Base-by-base conservation (phyloP, 1,140 invertebrate genomes). In the Lycorma delicatula region DNA sequence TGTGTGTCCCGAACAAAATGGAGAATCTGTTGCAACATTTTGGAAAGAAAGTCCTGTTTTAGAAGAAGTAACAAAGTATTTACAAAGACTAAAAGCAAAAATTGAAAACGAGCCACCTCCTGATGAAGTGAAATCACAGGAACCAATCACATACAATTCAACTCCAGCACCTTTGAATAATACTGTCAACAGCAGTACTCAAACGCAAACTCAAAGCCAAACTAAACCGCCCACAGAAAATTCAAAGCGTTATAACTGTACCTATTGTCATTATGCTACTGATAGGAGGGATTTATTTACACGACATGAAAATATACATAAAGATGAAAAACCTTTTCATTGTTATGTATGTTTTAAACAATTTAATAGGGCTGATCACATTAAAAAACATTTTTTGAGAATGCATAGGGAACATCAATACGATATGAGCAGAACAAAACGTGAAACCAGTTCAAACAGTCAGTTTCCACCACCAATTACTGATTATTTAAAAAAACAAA, bases 221-320 rank as follows among this genome's bases (percentile, higher is more conserved):
- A 34, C 47, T 1, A 23, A 27, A 12, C 50, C 52, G 27, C 27
- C 38, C 41, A 56, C 41, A 16, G 16, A 52, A 46, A 58, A 53
- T 22, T 22, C 61, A 9, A 93, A 92, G 73, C 79, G 89, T 11
- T 93, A 93, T 70, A 85, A 80, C 23, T 94, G 91, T 73, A 81
- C 78, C 5, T 85, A 84, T 66, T 94, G 91, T 70, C 86, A 89
- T 1, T 94, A 94, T 70, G 87, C 89, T 0, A 93, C 91, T 0
- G 91, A 97, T 69, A 79, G 94, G 6, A 78, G 93, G 54, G 94
- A 97, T 74, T 80, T 98, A 47, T 97, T 91, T 70, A 96, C 92
- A 1, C 81, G 93, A 4, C 94, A 98, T 73, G 91, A 97, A 75
- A 94, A 96, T 67, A 97, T 97, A 58, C 94, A 98, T 67, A 81